Percentiles rank a stretch among this genome's conserved stretches.
These are phyloP conservation scores for Amblyjoppa fuscipennis DNA, from an alignment of 2,888 invertebrate genomes.

Conservation along the genomic window DNA sequence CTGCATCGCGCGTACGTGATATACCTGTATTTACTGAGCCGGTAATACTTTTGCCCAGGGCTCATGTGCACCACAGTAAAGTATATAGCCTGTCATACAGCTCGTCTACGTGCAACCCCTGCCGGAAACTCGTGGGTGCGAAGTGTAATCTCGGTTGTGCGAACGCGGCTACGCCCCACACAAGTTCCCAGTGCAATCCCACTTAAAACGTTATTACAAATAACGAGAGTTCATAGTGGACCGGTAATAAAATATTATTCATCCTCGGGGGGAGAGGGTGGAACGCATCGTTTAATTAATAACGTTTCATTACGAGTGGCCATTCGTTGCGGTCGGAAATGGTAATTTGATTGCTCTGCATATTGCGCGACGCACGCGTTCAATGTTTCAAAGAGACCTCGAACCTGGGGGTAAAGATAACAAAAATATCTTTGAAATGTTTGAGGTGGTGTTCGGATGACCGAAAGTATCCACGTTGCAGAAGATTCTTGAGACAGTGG, in stretches of 20 bases:
- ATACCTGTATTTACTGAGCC: background rate
- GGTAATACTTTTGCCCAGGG: background rate
- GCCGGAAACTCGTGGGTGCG: slow-evolving; percentile 5
- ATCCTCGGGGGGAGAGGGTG: background rate
- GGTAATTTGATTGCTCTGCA: background rate
- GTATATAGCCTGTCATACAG: background rate
- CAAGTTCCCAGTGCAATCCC: background rate
- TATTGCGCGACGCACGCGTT: background rate
- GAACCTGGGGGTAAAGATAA: background rate
- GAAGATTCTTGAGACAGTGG: background rate
- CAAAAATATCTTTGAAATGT: background rate
- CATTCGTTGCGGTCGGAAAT: background rate
- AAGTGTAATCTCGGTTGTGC: slow-evolving; percentile 9
- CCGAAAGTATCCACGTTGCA: background rate
- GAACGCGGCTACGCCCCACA: background rate
- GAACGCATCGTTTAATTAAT: background rate
- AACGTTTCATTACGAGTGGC: background rate
- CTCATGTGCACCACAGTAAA: background rate
- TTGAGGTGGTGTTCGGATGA: background rate
- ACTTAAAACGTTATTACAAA: slow-evolving; percentile 16
- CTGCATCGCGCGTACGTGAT: background rate
- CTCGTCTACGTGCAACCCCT: background rate
- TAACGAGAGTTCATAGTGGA: background rate
- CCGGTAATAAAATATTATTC: background rate
- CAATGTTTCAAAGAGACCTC: background rate